These are phyloP conservation scores for Aethina tumida DNA, from an alignment of 1,140 invertebrate species.

Conservation along the genomic window DNA sequence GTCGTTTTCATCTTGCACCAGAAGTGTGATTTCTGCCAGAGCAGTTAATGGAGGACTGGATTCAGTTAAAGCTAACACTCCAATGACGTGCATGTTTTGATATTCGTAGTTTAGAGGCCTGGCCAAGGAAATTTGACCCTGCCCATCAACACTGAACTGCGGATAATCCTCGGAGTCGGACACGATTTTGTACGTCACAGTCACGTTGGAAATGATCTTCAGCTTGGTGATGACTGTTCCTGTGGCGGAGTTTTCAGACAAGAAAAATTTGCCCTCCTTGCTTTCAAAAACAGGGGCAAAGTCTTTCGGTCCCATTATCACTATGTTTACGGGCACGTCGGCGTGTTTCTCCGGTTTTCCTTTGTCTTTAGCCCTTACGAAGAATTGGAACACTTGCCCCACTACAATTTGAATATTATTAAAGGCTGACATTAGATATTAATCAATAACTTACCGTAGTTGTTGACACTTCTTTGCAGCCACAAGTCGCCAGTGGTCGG, in stretches of 20 bases:
- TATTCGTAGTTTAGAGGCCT: constrained; percentile 69
- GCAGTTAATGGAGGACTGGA: constrained; percentile 63
- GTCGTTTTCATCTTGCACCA: constrained; percentile 85
- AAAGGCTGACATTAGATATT: constrained; percentile 6
- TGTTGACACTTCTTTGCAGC: constrained; percentile 11
- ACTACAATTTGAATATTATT: constrained; percentile 41
- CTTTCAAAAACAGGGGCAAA: constrained; percentile 61
- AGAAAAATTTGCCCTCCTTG: constrained; percentile 63
- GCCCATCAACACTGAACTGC: constrained; percentile 63
- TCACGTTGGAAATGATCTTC: constrained; percentile 45
- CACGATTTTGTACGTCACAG: constrained; percentile 56
- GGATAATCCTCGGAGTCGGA: constrained; percentile 49
- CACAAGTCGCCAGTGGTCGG: constrained; percentile 50
- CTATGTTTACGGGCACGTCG: constrained; percentile 70
- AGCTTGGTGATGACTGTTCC: constrained; percentile 54
- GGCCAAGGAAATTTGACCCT: constrained; percentile 62
- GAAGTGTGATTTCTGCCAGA: constrained; percentile 64
- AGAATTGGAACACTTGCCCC: constrained; percentile 77
- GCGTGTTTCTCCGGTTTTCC: constrained; percentile 59
- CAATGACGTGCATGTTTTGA: constrained; percentile 61
- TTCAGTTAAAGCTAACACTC: constrained; percentile 69
- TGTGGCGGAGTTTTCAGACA: constrained; percentile 64
- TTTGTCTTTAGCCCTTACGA: constrained; percentile 74
- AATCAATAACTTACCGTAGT: constrained; percentile 9
- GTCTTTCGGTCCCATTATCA: constrained; percentile 60